Evolutionary conservation across 2,888 invertebrate species (phyloP).

Genomic region (Lithophane ornitopus): DNA sequence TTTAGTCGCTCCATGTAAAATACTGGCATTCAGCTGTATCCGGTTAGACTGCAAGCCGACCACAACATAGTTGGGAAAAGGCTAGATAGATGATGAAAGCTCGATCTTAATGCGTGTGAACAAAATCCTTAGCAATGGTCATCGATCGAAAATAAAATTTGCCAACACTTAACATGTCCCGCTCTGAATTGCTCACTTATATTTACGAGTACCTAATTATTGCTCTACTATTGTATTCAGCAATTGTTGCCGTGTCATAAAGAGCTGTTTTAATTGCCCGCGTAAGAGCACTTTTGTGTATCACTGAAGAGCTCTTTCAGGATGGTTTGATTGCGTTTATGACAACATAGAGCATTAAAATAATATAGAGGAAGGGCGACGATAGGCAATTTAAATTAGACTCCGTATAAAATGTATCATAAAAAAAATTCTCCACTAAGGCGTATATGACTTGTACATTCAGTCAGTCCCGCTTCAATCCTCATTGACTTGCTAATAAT

Average conservation of each 20-base stretch:
- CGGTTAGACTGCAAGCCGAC: too few relatives aligned
- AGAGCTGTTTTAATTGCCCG: conserved; percentile 22
- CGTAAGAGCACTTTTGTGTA: conserved; percentile 5
- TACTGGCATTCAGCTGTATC: too few relatives aligned
- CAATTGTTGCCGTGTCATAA: background rate
- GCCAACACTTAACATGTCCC: background rate
- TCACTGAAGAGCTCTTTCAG: background rate
- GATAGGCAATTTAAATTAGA: background rate
- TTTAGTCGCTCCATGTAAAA: too few relatives aligned
- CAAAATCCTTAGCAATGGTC: background rate
- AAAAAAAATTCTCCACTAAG: background rate
- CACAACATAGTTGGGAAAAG: too few relatives aligned
- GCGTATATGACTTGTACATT: background rate
- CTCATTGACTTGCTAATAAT: too few relatives aligned
- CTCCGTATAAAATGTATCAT: too few relatives aligned
- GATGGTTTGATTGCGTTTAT: conserved; percentile 19
- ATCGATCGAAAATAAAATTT: background rate
- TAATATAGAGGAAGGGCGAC: background rate
- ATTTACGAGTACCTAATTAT: background rate
- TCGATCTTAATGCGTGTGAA: too few relatives aligned
- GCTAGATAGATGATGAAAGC: too few relatives aligned
- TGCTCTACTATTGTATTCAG: background rate
- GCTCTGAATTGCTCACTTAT: background rate
- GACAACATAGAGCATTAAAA: background rate
- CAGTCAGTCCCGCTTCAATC: background rate